Evolutionary conservation across 2,113 vertebrate species (phyloP).

Genomic region (Macrotis lagotis): DNA sequence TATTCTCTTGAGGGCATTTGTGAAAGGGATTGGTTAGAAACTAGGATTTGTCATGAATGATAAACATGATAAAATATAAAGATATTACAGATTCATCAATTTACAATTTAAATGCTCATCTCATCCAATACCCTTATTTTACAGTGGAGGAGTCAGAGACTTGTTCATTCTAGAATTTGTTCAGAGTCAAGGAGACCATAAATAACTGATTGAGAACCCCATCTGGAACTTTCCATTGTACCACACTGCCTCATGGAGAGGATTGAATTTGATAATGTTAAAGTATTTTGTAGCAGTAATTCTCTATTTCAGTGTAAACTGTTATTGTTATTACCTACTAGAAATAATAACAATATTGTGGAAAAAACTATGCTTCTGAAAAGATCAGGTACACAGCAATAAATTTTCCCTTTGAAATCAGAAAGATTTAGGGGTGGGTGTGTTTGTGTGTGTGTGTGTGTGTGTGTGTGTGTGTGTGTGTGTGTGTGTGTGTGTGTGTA

Average conservation of each 20-base stretch:
- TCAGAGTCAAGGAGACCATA: not conserved
- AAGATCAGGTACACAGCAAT: not conserved
- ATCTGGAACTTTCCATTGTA: not conserved
- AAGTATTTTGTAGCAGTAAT: not conserved
- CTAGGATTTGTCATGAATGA: not conserved
- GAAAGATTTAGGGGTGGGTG: not conserved
- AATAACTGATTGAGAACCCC: not conserved
- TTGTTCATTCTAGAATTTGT: no score
- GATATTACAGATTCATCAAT: not conserved
- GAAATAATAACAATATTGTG: not conserved
- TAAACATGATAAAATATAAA: not conserved
- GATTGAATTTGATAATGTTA: not conserved
- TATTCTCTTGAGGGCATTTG: not conserved
- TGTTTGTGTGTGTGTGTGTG: not conserved
- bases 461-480: not conserved
- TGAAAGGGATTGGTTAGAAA: not conserved
- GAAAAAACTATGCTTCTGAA: not conserved
- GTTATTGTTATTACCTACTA: not conserved
- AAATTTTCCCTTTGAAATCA: not conserved
- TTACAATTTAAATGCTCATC: not conserved
- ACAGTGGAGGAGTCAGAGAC: not conserved
- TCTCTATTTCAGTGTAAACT: not conserved
- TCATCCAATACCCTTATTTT: not conserved
- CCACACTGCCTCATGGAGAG: not conserved
- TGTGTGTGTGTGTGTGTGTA: no score